These are phyloP conservation scores for Merops nubicus DNA, from an alignment of 2,113 vertebrate genomes.

Conservation along the genomic window DNA sequence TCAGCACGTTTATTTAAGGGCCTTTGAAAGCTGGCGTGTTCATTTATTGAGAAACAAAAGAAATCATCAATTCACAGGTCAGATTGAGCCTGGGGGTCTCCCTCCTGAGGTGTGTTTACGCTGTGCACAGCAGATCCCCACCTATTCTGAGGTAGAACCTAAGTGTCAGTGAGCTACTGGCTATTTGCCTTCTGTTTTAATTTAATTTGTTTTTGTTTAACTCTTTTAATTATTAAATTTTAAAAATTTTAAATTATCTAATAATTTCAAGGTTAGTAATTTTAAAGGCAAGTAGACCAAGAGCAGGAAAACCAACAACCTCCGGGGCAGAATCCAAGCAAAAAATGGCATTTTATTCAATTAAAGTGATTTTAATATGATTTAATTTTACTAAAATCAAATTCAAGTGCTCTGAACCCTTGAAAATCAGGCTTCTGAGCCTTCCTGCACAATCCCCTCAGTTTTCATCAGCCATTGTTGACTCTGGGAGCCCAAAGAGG, in stretches of 20 bases:
- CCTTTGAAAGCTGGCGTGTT: background rate
- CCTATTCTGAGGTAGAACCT: background rate
- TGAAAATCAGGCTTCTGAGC: background rate
- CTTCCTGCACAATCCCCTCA: background rate
- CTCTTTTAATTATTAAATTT: too few relatives aligned
- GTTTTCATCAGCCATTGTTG: background rate
- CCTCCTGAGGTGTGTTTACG: background rate
- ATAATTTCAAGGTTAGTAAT: too few relatives aligned
- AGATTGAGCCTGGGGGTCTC: too few relatives aligned
- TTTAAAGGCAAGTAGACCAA: background rate
- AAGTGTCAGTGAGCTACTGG: accelerated
- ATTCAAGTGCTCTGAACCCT: background rate
- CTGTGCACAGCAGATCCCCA: background rate
- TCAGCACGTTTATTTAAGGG: background rate
- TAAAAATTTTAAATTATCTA: too few relatives aligned
- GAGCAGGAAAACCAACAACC: background rate
- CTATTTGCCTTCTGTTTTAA: too few relatives aligned
- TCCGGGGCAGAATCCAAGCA: background rate
- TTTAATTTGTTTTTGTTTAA: too few relatives aligned
- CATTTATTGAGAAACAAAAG: background rate
- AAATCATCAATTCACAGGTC: background rate
- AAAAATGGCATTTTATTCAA: background rate
- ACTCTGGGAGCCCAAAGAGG: background rate
- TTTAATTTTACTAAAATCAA: background rate
- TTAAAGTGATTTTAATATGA: too few relatives aligned